These are phyloP conservation scores for Napeogenes sylphis DNA, from an alignment of 2,888 invertebrate genomes.

Conservation along the genomic window DNA sequence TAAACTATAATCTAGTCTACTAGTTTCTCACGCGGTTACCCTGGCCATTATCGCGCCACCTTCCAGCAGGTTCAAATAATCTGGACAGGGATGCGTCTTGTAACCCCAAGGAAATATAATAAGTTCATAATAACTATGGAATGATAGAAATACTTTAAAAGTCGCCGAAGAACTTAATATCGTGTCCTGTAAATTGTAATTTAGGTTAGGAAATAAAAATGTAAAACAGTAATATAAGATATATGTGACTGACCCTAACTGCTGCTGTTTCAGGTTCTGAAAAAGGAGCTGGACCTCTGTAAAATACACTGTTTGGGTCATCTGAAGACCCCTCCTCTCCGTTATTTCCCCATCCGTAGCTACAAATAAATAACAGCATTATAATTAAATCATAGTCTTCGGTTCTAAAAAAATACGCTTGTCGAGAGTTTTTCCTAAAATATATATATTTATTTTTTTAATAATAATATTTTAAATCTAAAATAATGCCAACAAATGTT, in stretches of 20 bases:
- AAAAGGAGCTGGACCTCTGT: constrained; percentile 86
- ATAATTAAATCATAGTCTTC: background rate
- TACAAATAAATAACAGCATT: constrained; percentile 36
- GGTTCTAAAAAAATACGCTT: background rate
- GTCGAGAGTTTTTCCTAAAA: background rate
- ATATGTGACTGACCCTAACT: constrained; percentile 51
- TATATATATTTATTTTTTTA: background rate
- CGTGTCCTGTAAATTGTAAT: constrained; percentile 51
- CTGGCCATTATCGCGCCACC: constrained; percentile 62
- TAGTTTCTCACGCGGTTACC: constrained; percentile 48
- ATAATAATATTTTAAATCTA: too few relatives aligned
- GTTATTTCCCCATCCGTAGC: constrained; percentile 88
- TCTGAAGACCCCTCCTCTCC: constrained; percentile 85
- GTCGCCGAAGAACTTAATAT: constrained; percentile 53
- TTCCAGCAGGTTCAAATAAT: constrained; percentile 60
- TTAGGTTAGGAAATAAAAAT: too few relatives aligned
- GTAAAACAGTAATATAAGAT: too few relatives aligned
- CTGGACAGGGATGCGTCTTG: constrained; percentile 59
- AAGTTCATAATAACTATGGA: constrained; percentile 67
- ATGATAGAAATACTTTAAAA: constrained; percentile 67
- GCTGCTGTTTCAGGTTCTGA: constrained; percentile 92
- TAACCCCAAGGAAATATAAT: constrained; percentile 72
- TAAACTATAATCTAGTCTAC: constrained; percentile 16
- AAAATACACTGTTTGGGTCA: constrained; percentile 87
- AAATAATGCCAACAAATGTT: too few relatives aligned